A percentile compares a stretch with the other conserved stretches of the same genome.
These are phyloP conservation scores for Ammodramus savannarum DNA, from an alignment of 2,113 vertebrate genomes.

Conservation along the genomic window DNA sequence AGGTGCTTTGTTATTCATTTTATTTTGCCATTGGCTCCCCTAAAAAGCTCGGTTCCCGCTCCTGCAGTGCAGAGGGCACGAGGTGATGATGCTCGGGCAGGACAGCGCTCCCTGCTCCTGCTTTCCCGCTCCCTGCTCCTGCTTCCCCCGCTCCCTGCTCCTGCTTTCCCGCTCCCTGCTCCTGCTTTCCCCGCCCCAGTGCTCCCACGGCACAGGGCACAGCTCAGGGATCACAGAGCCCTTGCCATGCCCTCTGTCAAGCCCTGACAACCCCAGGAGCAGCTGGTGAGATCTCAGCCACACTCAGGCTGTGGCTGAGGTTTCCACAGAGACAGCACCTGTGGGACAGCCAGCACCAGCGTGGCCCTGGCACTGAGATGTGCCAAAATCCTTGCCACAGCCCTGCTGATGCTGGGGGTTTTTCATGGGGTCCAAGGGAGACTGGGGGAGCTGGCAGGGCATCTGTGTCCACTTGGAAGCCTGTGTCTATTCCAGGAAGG, in stretches of 20 bases:
- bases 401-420: neutral
- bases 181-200: neutral
- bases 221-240: neutral
- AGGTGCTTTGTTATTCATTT: conserved; percentile 64
- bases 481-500: neutral
- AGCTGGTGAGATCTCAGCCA: neutral
- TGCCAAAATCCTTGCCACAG: neutral
- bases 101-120: no score
- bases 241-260: neutral
- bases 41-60: neutral
- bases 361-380: fast-evolving
- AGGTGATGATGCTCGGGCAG: neutral
- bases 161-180: fast-evolving
- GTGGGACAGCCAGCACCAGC: neutral
- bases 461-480: neutral
- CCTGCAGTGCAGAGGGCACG: neutral
- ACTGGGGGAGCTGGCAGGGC: neutral
- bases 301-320: fast-evolving
- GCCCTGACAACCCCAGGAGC: neutral
- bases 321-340: fast-evolving
- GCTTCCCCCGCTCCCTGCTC: no score
- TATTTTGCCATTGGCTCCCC: neutral
- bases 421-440: neutral
- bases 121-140: no score
- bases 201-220: fast-evolving